Evolutionary conservation across 2,888 invertebrate genomes (phyloP), one percentile per base, ranked within the genome.

Genomic region (Synergus gifuensis): DNA sequence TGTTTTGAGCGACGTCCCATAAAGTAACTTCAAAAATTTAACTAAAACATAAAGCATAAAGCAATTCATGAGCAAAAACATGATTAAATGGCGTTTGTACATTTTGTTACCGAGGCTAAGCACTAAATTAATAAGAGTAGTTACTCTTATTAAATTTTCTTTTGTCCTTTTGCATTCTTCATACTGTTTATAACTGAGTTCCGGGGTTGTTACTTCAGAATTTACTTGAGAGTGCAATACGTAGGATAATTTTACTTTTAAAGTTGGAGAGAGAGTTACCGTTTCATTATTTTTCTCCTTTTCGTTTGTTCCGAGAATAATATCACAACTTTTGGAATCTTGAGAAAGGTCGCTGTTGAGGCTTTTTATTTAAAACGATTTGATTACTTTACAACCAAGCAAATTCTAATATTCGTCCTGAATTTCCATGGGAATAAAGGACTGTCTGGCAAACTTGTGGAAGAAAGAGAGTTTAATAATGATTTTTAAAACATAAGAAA

Each of bases 1-100:
- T 54, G 54, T 36, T 54, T 73, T 73, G 73, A 73, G 73, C n/a
- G 73, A 73, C 18, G 54, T 73, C 54, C 36, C 54, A 9, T 40
- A 73, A 73, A 54, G 36, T 58, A 9, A 4, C 22, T 46, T 69
- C 5, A 28, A 12, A 18, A 12, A 69, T 49, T 49, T 36, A 69
- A 49, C 5, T 3, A 49, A 49, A 49, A 16, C 49, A 49, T 16
- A 49, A 49, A 49, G 36, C 36, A 36, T 36, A 4, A 49, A 5
- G 5, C 49, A 16, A 49, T 49, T 16, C 4, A 1, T 14, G 0
- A 4, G 14, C 4, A 49, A 49, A 49, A 4, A 12, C 14, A 49
- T 16, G 46, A 12, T 49, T n/a, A 7, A 7, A 7, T 2, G 9
- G 54, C 58, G 18, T 18, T 58, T 58, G 58, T 18, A 58, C 18